Evolutionary conservation across 2,888 invertebrate genomes (phyloP).

Genomic region (Stegophylla sp.): DNA sequence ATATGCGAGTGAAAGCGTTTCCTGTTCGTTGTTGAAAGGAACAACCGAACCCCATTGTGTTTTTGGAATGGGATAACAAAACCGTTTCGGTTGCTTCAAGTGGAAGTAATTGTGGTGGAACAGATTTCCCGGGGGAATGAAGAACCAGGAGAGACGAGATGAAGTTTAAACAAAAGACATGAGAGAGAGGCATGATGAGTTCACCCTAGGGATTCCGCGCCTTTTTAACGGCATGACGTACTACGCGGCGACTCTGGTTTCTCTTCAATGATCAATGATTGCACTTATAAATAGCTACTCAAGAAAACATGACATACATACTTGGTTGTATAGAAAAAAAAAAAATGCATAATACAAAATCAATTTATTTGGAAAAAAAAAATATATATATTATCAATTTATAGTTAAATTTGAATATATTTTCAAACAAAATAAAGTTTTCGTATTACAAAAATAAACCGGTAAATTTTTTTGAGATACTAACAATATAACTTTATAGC

Average conservation of each 20-base stretch:
- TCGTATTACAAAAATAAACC: conserved; percentile 27
- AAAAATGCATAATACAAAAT: neutral
- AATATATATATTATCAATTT: no score
- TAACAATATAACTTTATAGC: conserved; percentile 51
- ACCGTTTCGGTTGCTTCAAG: conserved; percentile 32
- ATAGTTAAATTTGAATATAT: neutral
- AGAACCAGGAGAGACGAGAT: conserved; percentile 20
- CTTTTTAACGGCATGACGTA: conserved; percentile 36
- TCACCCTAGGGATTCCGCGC: conserved; percentile 29
- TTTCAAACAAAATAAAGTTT: conserved; percentile 11
- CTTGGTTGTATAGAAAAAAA: conserved; percentile 13
- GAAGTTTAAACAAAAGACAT: conserved; percentile 39
- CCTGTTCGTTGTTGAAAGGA: conserved; percentile 23
- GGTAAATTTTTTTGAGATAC: conserved; percentile 35
- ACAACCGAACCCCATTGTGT: conserved; percentile 47
- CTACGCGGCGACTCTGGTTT: conserved; percentile 18
- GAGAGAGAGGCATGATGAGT: conserved; percentile 37
- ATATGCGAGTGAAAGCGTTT: neutral
- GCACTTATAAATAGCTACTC: neutral
- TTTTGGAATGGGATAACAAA: conserved; percentile 38
- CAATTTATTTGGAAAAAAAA: neutral
- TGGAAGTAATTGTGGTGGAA: conserved; percentile 48
- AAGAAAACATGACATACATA: neutral
- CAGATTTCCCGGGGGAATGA: conserved; percentile 33
- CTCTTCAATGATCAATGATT: neutral